phyloP scores from a whole-genome alignment of 2,888 invertebrate species.

The Pseudanteris insignis region DNA sequence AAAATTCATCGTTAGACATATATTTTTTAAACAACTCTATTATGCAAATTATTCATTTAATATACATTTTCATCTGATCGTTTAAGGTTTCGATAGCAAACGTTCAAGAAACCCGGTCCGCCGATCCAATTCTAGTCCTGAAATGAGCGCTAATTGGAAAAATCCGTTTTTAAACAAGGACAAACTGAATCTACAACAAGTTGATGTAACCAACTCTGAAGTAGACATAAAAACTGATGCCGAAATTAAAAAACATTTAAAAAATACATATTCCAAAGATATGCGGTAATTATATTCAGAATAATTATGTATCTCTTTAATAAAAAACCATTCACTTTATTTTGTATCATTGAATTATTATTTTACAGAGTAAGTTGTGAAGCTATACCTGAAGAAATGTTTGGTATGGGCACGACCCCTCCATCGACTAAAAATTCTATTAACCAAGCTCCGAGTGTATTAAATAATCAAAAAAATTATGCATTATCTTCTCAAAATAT shows the following conservation, averaged over 20 bases:
- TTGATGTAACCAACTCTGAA: slow-evolving; percentile 52
- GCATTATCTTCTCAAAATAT: no score
- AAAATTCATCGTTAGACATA: no score
- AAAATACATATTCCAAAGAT: slow-evolving; percentile 76
- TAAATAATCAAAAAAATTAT: slow-evolving; percentile 68
- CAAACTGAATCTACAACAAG: slow-evolving; percentile 57
- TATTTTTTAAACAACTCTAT: no score
- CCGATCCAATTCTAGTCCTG: slow-evolving; percentile 89
- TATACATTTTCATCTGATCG: no score
- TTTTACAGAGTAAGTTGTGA: slow-evolving; percentile 80
- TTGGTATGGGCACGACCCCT: slow-evolving; percentile 77
- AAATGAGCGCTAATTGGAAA: slow-evolving; percentile 90
- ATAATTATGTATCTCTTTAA: no score
- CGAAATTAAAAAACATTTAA: slow-evolving; percentile 73
- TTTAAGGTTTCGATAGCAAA: no score
- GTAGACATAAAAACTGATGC: slow-evolving; percentile 61
- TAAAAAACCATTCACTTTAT: no score
- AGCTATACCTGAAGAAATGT: slow-evolving; percentile 90
- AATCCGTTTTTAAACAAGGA: slow-evolving; percentile 72
- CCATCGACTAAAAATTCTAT: slow-evolving; percentile 68
- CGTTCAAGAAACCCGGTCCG: slow-evolving; percentile 84
- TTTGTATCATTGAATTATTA: no score
- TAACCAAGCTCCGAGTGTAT: slow-evolving; percentile 66
- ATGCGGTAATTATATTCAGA: slow-evolving; percentile 68
- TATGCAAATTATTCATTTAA: no score